Conservation (phyloP, 2,797 vertebrate genomes). For the Myioborus melanocephalus region DNA sequence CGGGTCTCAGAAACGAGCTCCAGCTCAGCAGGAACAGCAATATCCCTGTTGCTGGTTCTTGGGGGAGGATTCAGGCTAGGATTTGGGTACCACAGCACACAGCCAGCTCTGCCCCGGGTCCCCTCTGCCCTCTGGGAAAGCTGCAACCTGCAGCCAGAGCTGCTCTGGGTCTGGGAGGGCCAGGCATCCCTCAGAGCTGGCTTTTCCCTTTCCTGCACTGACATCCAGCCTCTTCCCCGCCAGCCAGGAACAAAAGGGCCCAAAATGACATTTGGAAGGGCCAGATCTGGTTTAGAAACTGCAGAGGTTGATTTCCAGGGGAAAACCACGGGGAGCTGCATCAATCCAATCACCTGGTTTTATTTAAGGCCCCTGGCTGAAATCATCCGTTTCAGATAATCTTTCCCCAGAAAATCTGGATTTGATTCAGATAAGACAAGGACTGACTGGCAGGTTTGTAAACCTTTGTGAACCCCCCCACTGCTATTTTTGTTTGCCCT, state of each 20-base stretch:
- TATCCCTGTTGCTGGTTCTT: not conserved
- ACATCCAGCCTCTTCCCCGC: not conserved
- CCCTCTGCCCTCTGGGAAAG: not conserved
- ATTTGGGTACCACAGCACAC: not conserved
- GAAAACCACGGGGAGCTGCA: not conserved
- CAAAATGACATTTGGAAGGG: not conserved
- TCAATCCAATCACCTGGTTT: constrained; percentile 32
- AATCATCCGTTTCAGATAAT: constrained; percentile 36
- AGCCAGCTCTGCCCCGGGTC: not conserved
- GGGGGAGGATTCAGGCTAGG: not conserved
- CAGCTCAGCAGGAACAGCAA: no score
- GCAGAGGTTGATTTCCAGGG: not conserved
- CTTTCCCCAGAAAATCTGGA: not conserved
- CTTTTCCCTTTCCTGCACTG: not conserved
- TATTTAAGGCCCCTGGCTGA: constrained; percentile 25
- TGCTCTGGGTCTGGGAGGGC: not conserved
- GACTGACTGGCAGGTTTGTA: constrained; percentile 28
- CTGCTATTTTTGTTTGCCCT: not conserved
- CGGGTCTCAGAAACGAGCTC: not conserved
- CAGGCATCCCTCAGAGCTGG: not conserved
- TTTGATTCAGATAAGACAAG: not conserved
- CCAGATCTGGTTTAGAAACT: not conserved
- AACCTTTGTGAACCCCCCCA: not conserved
- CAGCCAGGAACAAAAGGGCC: not conserved
- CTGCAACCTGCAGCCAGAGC: not conserved